A percentile compares a stretch with the other conserved stretches of the same genome.
These are phyloP conservation scores for Sitobion miscanthi DNA, from an alignment of 1,140 invertebrate species.

Conservation along the genomic window DNA sequence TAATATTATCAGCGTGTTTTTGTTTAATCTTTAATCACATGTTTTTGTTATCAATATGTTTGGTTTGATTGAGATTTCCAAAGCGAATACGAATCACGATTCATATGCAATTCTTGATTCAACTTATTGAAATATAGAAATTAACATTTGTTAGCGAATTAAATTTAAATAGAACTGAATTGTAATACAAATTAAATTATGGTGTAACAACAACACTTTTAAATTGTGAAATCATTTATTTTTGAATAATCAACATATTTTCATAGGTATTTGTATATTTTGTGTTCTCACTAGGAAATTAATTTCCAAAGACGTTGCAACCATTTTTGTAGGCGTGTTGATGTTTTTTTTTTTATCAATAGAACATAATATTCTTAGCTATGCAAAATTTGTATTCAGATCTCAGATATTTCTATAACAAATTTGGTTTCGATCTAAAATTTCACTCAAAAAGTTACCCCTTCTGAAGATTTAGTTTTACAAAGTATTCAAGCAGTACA, in stretches of 20 bases:
- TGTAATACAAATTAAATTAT: background rate
- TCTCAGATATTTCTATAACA: background rate
- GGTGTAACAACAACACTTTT: background rate
- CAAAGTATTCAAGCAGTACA: background rate
- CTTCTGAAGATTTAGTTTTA: background rate
- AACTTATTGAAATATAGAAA: background rate
- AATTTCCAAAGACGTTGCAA: conserved; percentile 13
- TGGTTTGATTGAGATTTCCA: background rate
- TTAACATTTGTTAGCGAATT: background rate
- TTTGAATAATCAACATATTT: background rate
- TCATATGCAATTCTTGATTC: background rate
- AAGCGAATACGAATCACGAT: background rate
- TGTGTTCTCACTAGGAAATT: background rate
- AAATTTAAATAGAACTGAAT: background rate
- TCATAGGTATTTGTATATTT: background rate
- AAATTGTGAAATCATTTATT: background rate
- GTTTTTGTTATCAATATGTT: conserved; percentile 7
- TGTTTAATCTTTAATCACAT: conserved; percentile 17
- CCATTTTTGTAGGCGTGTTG: conserved; percentile 53
- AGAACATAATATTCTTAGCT: conserved; percentile 29
- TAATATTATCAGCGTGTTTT: background rate
- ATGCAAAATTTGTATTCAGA: conserved; percentile 3
- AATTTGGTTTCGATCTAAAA: background rate
- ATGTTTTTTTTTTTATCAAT: conserved; percentile 55
- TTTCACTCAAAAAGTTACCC: background rate